These are phyloP conservation scores for Pipra filicauda DNA, from an alignment of 2,113 vertebrate species.

Conservation along the genomic window DNA sequence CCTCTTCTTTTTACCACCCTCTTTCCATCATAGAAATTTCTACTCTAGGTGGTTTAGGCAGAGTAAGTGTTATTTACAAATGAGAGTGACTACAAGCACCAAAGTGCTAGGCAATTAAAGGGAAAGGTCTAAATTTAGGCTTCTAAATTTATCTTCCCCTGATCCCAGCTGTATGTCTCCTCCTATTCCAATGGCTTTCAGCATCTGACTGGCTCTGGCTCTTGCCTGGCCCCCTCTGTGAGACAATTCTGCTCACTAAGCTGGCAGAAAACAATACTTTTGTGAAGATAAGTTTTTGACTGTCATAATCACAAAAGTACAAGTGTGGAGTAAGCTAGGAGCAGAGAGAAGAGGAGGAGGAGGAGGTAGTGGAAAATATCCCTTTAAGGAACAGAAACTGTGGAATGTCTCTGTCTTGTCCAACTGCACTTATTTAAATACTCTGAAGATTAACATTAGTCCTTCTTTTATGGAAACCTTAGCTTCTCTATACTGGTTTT, in stretches of 20 bases:
- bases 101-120: background rate
- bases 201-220: background rate
- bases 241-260: background rate
- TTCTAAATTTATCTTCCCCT: constrained; percentile 18
- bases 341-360: background rate
- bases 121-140: constrained; percentile 28
- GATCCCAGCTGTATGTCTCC: background rate
- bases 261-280: background rate
- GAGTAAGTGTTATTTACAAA: background rate
- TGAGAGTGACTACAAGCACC: background rate
- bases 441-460: background rate
- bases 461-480: background rate
- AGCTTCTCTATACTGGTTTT: background rate
- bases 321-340: background rate
- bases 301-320: background rate
- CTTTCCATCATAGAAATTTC: background rate
- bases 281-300: background rate
- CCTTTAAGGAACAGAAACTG: background rate
- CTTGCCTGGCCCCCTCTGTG: background rate
- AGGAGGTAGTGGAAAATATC: background rate
- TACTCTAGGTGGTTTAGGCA: background rate
- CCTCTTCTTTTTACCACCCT: background rate
- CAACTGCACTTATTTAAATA: background rate
- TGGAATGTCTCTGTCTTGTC: background rate
- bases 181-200: background rate